Conservation (phyloP, 2,888 invertebrate species). For the Hyles lineata region DNA sequence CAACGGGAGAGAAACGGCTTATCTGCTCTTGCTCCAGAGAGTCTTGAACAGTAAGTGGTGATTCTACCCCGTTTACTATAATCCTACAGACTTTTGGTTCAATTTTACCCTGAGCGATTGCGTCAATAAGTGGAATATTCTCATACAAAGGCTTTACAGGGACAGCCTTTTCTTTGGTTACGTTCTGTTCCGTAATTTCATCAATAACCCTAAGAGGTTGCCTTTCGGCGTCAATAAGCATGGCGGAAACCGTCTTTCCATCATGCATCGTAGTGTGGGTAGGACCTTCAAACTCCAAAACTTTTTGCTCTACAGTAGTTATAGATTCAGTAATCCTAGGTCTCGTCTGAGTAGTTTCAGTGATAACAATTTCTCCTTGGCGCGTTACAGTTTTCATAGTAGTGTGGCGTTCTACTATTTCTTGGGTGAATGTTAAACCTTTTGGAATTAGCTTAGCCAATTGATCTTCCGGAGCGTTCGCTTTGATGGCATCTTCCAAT, state of each 20-base stretch:
- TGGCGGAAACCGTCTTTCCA: constrained; percentile 67
- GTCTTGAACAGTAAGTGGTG: constrained; percentile 87
- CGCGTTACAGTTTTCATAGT: constrained; percentile 43
- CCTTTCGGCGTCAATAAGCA: constrained; percentile 77
- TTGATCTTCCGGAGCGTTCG: constrained; percentile 18
- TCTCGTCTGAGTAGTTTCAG: constrained; percentile 51
- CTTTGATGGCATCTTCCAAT: constrained; percentile 21
- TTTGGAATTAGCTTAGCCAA: constrained; percentile 13
- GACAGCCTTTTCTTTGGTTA: constrained; percentile 66
- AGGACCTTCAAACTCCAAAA: constrained; percentile 45
- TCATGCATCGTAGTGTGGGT: constrained; percentile 50
- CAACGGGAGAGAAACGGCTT: constrained; percentile 87
- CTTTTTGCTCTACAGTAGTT: constrained; percentile 49
- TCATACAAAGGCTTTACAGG: constrained; percentile 65
- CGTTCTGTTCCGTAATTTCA: constrained; percentile 79
- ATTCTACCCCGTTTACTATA: constrained; percentile 85
- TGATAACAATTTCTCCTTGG: constrained; percentile 46
- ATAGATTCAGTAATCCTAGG: constrained; percentile 51
- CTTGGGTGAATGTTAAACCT: constrained; percentile 36
- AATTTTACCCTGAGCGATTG: constrained; percentile 87
- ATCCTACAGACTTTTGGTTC: constrained; percentile 88
- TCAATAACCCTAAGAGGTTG: constrained; percentile 77
- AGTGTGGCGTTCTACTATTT: constrained; percentile 40
- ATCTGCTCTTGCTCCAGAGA: constrained; percentile 89
- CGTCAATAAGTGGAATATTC: constrained; percentile 85